Evolutionary conservation across 37 sponge, comb jelly and placozoan genomes (phyloP).

Genomic region (Bolinopsis microptera): DNA sequence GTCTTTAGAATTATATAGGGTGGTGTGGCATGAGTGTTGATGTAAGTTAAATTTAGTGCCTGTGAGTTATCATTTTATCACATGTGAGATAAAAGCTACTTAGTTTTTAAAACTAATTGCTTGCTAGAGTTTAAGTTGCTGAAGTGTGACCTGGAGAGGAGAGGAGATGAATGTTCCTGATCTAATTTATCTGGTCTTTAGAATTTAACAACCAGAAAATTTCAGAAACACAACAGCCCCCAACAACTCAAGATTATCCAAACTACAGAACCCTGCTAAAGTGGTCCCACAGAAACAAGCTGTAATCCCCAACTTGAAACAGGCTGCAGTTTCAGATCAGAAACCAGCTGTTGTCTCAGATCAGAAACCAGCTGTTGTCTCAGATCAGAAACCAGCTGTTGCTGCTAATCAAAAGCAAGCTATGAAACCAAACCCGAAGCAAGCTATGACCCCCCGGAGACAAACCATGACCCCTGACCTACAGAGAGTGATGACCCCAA

Average conservation of each 20-base stretch:
- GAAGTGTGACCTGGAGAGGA: background rate
- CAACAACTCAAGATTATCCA: background rate
- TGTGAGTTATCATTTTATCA: background rate
- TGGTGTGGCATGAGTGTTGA: background rate
- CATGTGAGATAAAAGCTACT: no score
- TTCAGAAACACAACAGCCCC: background rate
- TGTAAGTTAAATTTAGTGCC: background rate
- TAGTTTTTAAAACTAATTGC: background rate
- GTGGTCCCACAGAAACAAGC: background rate
- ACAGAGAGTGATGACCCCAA: background rate
- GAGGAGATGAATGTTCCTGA: background rate
- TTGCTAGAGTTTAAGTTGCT: background rate
- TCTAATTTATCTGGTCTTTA: background rate
- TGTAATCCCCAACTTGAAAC: background rate
- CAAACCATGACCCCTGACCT: background rate
- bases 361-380: background rate
- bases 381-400: background rate
- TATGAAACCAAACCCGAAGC: background rate
- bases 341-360: background rate
- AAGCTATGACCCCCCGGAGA: background rate
- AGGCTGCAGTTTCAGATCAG: background rate
- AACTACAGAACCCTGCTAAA: background rate
- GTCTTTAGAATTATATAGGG: no score
- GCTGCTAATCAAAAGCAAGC: background rate
- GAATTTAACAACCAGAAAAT: background rate